phyloP scores from a whole-genome alignment of 2,113 vertebrate species.

The Podarcis cretensis region DNA sequence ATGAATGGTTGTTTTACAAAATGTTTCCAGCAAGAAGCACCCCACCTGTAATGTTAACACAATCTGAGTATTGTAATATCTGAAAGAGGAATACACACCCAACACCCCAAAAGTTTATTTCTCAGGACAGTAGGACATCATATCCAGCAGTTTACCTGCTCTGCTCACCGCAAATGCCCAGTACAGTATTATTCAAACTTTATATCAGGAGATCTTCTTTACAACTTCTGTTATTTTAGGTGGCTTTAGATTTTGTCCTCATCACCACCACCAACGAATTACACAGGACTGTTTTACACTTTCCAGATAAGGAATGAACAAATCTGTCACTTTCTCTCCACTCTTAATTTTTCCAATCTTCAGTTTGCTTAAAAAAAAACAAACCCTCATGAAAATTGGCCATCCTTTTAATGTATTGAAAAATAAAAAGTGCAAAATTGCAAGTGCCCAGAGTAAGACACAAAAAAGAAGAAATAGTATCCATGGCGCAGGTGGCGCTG shows the following conservation, averaged over 20 bases:
- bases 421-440: no score
- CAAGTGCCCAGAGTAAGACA: no score
- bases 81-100: slow-evolving; percentile 33
- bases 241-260: slow-evolving; percentile 34
- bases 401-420: no score
- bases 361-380: no score
- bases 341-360: no score
- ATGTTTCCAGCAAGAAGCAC: slow-evolving; percentile 67
- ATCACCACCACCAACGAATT: neutral
- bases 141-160: slow-evolving; percentile 45
- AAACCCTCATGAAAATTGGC: no score
- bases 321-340: no score
- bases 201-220: slow-evolving; percentile 55
- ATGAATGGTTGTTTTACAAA: slow-evolving; percentile 67
- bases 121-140: slow-evolving; percentile 62
- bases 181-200: slow-evolving; percentile 15
- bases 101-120: slow-evolving; percentile 58
- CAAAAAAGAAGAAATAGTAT: no score
- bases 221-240: slow-evolving; percentile 51
- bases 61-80: slow-evolving; percentile 68
- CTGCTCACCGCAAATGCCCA: no score
- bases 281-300: neutral
- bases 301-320: no score
- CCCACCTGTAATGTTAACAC: slow-evolving; percentile 75
- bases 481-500: no score